Evolutionary conservation across 2,888 invertebrate genomes (phyloP).

Genomic region (Pristionchus fissidentatus): DNA sequence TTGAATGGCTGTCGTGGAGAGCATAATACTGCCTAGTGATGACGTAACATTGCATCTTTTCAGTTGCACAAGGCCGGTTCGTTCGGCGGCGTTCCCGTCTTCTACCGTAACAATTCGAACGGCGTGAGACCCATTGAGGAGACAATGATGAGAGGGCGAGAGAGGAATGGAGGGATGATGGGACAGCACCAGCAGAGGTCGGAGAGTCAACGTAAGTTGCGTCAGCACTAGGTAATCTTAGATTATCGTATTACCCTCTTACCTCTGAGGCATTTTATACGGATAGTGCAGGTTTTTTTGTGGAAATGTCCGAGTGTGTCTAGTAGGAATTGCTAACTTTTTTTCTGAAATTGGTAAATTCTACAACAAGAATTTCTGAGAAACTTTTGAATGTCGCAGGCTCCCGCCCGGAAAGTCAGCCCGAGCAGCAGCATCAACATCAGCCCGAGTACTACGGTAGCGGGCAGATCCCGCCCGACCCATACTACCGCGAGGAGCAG

Average conservation of each 20-base stretch:
- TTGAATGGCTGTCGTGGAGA: no score
- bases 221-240: neutral
- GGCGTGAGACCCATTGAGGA: constrained; percentile 46
- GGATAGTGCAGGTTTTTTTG: neutral
- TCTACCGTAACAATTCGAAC: constrained; percentile 43
- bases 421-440: neutral
- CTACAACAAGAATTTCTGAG: neutral
- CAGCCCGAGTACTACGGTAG: constrained; percentile 23
- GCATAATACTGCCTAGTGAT: no score
- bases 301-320: neutral
- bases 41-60: neutral
- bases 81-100: constrained; percentile 45
- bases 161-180: neutral
- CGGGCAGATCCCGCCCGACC: neutral
- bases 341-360: no score
- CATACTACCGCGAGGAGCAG: neutral
- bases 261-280: no score
- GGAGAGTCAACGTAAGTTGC: neutral
- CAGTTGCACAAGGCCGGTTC: constrained; percentile 44
- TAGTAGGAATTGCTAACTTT: no score
- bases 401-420: constrained; percentile 28
- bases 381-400: neutral
- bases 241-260: neutral
- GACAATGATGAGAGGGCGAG: constrained; percentile 1
- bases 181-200: neutral